Evolutionary conservation across 2,888 invertebrate genomes (phyloP).

Genomic region (Aplocera efformata): DNA sequence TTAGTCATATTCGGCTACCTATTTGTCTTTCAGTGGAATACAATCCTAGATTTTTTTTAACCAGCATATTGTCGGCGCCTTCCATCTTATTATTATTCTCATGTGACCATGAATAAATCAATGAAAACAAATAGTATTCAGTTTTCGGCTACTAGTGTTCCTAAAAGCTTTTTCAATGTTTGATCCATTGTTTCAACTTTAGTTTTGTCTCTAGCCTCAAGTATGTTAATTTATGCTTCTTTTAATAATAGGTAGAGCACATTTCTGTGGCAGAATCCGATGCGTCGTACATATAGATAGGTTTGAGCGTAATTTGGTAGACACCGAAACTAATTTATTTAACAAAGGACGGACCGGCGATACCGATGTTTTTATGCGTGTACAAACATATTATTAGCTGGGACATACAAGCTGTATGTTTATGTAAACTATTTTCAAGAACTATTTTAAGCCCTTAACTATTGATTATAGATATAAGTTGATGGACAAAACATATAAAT

Average conservation of each 20-base stretch:
- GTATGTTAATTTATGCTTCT: conserved; percentile 73
- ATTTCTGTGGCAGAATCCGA: conserved; percentile 69
- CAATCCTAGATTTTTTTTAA: conserved; percentile 44
- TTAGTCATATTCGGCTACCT: too few species aligned
- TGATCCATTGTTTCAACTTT: conserved; percentile 70
- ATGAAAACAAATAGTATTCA: conserved; percentile 79
- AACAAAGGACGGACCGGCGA: conserved; percentile 78
- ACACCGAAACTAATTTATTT: conserved; percentile 82
- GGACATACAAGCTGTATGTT: conserved; percentile 16
- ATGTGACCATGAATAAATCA: conserved; percentile 78
- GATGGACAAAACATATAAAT: too few species aligned
- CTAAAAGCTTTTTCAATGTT: conserved; percentile 67
- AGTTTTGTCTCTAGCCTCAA: conserved; percentile 63
- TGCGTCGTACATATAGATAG: conserved; percentile 72
- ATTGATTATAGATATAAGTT: too few species aligned
- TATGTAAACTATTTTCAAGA: too few species aligned
- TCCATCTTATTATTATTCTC: conserved; percentile 43
- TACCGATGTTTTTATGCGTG: conserved; percentile 74
- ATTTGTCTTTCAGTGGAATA: too few species aligned
- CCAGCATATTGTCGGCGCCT: conserved; percentile 71
- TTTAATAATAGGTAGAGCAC: conserved; percentile 74
- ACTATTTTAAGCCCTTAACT: too few species aligned
- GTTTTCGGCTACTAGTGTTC: conserved; percentile 77
- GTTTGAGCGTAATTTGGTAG: conserved; percentile 81
- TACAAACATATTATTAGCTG: conserved; percentile 66